phyloP scores from a whole-genome alignment of 2,797 vertebrate genomes.

The Eulemur mongoz region DNA sequence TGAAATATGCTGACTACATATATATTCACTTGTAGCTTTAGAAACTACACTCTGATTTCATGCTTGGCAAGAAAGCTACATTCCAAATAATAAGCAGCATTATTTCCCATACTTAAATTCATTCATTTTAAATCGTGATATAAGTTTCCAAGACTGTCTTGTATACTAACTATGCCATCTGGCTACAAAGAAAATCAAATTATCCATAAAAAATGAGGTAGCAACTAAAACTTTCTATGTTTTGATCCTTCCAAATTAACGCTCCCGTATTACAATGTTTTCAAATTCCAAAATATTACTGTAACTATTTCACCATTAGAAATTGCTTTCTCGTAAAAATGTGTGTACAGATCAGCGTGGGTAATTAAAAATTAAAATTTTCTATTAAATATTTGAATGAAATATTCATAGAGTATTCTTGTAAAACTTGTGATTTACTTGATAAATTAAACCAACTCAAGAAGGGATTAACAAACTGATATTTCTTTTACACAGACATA shows the following conservation, averaged over 20 bases:
- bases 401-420: constrained; percentile 49
- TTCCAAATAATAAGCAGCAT: constrained; percentile 3
- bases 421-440: constrained; percentile 55
- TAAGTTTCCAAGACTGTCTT: background rate
- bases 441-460: constrained; percentile 63
- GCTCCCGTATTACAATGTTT: background rate
- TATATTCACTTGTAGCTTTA: background rate
- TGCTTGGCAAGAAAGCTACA: background rate
- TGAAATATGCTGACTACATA: background rate
- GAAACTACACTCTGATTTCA: background rate
- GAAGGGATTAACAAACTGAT: constrained; percentile 74
- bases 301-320: constrained; percentile 32
- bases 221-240: background rate
- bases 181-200: background rate
- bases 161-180: background rate
- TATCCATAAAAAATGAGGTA: background rate
- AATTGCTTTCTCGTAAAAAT: constrained; percentile 12
- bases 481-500: constrained; percentile 61
- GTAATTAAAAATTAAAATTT: constrained; percentile 41
- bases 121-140: background rate
- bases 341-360: background rate
- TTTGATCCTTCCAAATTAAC: constrained; percentile 1
- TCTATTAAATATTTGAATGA: constrained; percentile 39
- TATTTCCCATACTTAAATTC: background rate
- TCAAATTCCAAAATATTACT: background rate